Evolutionary conservation across 2,113 vertebrate species (phyloP), one percentile per base, ranked within the genome.

Genomic region (Ancistrus triradiatus): DNA sequence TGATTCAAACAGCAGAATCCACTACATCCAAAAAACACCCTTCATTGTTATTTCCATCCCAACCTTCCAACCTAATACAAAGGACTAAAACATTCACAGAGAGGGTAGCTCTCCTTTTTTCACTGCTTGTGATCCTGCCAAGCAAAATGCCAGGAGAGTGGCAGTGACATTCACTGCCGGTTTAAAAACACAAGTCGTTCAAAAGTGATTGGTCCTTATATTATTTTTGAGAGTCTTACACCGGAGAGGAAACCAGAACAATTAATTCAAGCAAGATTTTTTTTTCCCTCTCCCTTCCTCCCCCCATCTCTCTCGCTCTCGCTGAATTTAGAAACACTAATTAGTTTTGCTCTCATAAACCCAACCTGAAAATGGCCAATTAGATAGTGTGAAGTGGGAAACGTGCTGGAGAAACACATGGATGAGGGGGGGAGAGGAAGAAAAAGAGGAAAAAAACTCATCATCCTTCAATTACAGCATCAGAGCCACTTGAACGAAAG

Each of bases 251-350:
- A 88, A 88, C 82, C 85, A 86, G 88, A 86, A 86, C 85, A 88
- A 86, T 88, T 81, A 80, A 77, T 77, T 69, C 63, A 50, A 70
- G 74, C 56, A 69, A 59, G 68, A 78, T 81, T 82, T 49, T 61
- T 59, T 61, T 71, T 72, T 51, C 19, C 73, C 37, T 50, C 75
- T 14, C 31, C 31, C 22, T 24, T 18, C 33, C 40, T 10, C 42
- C 44, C 21, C 15, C 53, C 14, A n/a, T 22, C 40, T 59, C 55
- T 56, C 49, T 31, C 38, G 42, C 64, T 81, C 58, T 77, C 72
- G 79, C 86, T 87, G 85, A 85, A 88, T 88, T 86, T 89, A 89
- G 85, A 85, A 89, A 88, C 84, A 79, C 87, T 87, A 89, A 88
- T 89, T 89, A 89, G 86, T 86, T 87, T 88, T 84, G 83, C 85